Base-by-base conservation (phyloP, 2,888 invertebrate genomes). In the Standfussiana lucernea region DNA sequence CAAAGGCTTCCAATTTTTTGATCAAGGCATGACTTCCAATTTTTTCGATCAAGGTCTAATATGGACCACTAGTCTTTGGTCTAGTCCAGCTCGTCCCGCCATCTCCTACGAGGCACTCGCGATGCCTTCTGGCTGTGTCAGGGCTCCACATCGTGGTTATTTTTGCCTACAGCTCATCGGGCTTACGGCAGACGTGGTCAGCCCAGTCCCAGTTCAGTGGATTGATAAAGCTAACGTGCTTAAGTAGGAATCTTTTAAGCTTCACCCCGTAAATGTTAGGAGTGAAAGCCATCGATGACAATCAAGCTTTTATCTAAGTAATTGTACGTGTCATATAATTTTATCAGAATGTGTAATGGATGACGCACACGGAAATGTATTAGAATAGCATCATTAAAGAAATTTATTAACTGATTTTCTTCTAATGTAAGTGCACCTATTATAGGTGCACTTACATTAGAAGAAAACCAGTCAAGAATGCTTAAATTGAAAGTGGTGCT, bases 311-410 rank as follows among this genome's bases (percentile, higher is more conserved):
- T 62, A 79, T 62, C 69, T 45, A n/a, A 15, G 18, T 68, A 50
- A 61, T 75, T 1, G 3, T 68, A 42, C 32, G 62, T 45, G 42
- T 53, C 28, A 61, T 42, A 28, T 6, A 15, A 59, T n/a, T 32
- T 77, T 77, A 77, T 71, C 80, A 45, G 37, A 4, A 13, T n/a
- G 28, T 28, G 28, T n/a, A 24, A 53, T 53, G 53, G 24, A 59
- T 78, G 56, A 59, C 45, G 56, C 24, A 77, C 45, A 56, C 28
- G 65, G 50, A 42, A 62, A 28, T 59, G 35, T 37, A 1, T 6
- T 24, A 59, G 28, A 32, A 72, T 42, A n/a, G 24, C 11, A 35
- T 28, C 42, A 21, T n/a, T 42, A n/a, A 2, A 21, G 50, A 8
- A 24, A 28, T 56, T 1, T 28, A 28, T n/a, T n/a, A n/a, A n/a